Percentiles rank a stretch among this genome's conserved stretches.
These are phyloP conservation scores for Aurelia aurita complex sp. Pacific DNA, from an alignment of 30 jellyfish, hydroid and myxozoan genomes.

Conservation along the genomic window DNA sequence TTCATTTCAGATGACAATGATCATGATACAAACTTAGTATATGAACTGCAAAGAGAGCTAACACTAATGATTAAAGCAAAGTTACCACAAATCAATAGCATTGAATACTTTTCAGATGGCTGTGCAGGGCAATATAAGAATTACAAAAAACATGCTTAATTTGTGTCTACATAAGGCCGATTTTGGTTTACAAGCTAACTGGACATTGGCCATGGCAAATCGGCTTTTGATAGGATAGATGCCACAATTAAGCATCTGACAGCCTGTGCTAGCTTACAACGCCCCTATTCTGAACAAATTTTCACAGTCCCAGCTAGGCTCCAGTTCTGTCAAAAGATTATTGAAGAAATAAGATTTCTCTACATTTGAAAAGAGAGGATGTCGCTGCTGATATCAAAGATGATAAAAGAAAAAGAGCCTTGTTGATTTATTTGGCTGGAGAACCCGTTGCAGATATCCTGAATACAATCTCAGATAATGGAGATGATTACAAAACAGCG, in stretches of 20 bases:
- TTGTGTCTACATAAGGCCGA: slow-evolving; percentile 39
- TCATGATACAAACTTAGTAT: not conserved
- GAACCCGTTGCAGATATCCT: too few relatives aligned
- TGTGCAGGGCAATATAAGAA: not conserved
- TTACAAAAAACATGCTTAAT: slow-evolving; percentile 31
- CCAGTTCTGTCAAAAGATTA: slow-evolving; percentile 19
- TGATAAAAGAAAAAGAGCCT: too few relatives aligned
- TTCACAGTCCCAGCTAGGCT: slow-evolving; percentile 1
- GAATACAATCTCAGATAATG: too few relatives aligned
- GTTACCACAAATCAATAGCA: too few relatives aligned
- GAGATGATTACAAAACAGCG: too few relatives aligned
- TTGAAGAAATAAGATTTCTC: not conserved
- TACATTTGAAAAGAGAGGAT: not conserved
- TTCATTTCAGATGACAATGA: slow-evolving; percentile 13
- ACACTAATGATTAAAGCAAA: not conserved
- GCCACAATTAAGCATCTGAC: slow-evolving; percentile 45
- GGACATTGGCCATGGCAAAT: slow-evolving; percentile 72
- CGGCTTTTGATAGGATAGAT: slow-evolving; percentile 68
- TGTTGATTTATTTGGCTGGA: too few relatives aligned
- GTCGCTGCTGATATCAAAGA: not conserved
- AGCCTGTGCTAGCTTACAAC: slow-evolving; percentile 6
- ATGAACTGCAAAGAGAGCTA: not conserved
- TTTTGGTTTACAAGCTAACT: slow-evolving; percentile 34
- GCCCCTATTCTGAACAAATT: not conserved
- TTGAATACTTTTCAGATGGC: too few relatives aligned